These are phyloP conservation scores for Megamerina dolium DNA, from an alignment of 2,888 invertebrate species.

Conservation along the genomic window DNA sequence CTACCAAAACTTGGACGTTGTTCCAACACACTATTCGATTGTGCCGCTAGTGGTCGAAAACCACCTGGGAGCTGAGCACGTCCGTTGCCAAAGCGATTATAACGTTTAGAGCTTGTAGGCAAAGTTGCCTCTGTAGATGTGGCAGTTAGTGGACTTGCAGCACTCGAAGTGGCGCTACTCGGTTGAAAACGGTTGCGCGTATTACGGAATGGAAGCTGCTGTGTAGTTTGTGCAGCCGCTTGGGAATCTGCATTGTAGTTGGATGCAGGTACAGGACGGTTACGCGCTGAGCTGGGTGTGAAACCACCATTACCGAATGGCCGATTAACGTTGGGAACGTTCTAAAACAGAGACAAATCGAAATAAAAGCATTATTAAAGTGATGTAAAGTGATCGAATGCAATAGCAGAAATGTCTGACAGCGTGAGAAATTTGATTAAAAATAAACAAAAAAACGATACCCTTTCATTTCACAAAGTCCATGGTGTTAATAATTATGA, in stretches of 20 bases:
- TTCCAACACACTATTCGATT: constrained; percentile 9
- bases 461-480: too few species aligned
- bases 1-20: constrained; percentile 22
- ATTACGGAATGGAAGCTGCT: constrained; percentile 37
- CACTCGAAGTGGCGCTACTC: constrained; percentile 24
- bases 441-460: neutral
- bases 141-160: constrained; percentile 25
- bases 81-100: constrained; percentile 36
- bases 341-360: constrained; percentile 8
- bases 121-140: constrained; percentile 23
- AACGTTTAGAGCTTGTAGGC: constrained; percentile 34
- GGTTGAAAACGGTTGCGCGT: constrained; percentile 44
- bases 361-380: too few species aligned
- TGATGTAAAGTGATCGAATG: too few species aligned
- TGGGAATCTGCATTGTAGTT: constrained; percentile 19
- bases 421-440: too few species aligned
- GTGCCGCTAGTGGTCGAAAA: constrained; percentile 10
- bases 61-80: constrained; percentile 17
- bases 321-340: constrained; percentile 26
- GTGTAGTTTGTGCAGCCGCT: constrained; percentile 21
- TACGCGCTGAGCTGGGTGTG: constrained; percentile 31
- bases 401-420: too few species aligned
- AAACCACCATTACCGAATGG: constrained; percentile 34
- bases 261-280: constrained; percentile 27
- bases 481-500: too few species aligned